Conservation (phyloP, 2,113 vertebrate species). For the human region DNA sequence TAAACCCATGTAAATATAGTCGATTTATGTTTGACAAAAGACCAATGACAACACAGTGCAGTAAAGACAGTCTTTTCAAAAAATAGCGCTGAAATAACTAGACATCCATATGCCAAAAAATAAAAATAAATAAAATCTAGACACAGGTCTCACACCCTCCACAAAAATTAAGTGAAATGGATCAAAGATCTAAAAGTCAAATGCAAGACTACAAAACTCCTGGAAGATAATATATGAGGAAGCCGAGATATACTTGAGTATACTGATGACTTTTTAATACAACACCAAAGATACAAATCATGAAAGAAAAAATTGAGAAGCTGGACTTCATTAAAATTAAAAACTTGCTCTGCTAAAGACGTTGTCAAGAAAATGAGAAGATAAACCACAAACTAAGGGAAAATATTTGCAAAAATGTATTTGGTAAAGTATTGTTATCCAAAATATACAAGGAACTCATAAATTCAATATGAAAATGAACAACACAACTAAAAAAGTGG, state of each 20-base stretch:
- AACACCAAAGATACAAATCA: background rate
- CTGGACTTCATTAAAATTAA: background rate
- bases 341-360: background rate
- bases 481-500: background rate
- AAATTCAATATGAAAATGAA: background rate
- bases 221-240: background rate
- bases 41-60: background rate
- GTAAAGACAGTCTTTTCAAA: background rate
- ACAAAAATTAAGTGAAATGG: background rate
- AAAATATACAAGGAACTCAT: background rate
- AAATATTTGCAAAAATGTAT: background rate
- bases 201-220: background rate
- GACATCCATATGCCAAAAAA: background rate
- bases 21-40: background rate
- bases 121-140: background rate
- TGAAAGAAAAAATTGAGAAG: background rate
- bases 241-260: background rate
- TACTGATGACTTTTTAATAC: background rate
- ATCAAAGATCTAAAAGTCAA: background rate
- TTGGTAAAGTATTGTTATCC: background rate
- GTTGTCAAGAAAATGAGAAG: background rate
- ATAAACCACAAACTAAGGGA: background rate
- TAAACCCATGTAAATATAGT: background rate
- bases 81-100: background rate
- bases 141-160: background rate